Evolutionary conservation across 2,797 vertebrate genomes (phyloP).

Genomic region (Lepilemur septentrionalis): DNA sequence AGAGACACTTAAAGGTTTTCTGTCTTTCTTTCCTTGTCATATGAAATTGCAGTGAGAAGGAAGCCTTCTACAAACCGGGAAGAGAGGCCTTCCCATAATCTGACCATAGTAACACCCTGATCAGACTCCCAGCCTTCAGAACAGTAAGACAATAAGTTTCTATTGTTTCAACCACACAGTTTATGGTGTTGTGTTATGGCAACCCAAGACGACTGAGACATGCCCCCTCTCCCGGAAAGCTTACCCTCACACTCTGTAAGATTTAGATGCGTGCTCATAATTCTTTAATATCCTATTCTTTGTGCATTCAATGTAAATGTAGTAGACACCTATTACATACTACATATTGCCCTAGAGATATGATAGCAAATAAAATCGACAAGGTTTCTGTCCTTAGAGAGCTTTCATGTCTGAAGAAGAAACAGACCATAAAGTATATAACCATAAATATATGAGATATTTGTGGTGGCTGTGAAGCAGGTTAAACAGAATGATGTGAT

Average conservation of each 20-base stretch:
- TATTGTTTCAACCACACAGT: neutral
- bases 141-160: neutral
- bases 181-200: neutral
- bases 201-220: neutral
- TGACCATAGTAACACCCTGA: fast-evolving
- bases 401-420: neutral
- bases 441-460: neutral
- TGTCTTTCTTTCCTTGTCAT: neutral
- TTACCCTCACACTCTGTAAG: neutral
- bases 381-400: neutral
- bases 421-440: neutral
- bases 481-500: neutral
- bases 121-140: neutral
- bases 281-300: neutral
- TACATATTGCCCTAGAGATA: neutral
- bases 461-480: neutral
- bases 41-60: neutral
- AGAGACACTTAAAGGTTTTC: neutral
- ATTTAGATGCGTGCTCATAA: neutral
- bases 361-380: neutral
- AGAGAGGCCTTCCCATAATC: neutral
- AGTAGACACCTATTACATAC: neutral
- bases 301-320: neutral
- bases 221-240: neutral
- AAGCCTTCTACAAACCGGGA: too few relatives aligned